Evolutionary conservation across 2,113 vertebrate genomes (phyloP).

Genomic region (Chionis minor): DNA sequence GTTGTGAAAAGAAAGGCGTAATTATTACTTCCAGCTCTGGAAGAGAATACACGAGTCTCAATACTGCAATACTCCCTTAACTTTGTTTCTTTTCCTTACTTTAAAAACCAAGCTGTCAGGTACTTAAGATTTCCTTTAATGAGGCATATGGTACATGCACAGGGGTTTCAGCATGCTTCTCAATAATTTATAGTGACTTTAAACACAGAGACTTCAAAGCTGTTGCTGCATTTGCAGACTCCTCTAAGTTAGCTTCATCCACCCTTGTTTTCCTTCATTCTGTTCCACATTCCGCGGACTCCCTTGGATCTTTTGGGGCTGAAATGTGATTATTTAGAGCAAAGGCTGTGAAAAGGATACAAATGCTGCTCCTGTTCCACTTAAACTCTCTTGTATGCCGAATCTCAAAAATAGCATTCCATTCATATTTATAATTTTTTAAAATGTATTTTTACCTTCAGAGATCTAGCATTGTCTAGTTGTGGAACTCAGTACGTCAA

Average conservation of each 20-base stretch:
- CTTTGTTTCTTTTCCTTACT: not conserved
- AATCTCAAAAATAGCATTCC: slow-evolving; percentile 7
- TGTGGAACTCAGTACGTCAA: not conserved
- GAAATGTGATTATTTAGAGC: slow-evolving; percentile 8
- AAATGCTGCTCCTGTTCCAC: not conserved
- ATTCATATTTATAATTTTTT: not conserved
- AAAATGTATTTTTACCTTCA: not conserved
- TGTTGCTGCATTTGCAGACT: not conserved
- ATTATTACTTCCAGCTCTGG: not conserved
- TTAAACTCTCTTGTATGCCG: not conserved
- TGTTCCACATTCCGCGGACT: not conserved
- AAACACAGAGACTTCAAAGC: slow-evolving; percentile 34
- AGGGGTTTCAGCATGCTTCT: not conserved
- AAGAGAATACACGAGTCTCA: not conserved
- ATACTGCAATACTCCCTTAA: not conserved
- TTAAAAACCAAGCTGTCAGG: not conserved
- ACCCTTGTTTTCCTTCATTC: not conserved
- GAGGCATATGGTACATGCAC: not conserved
- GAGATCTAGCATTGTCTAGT: not conserved
- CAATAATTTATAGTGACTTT: slow-evolving; percentile 38
- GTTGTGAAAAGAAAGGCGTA: not conserved
- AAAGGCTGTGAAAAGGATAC: not conserved
- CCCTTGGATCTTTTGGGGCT: not conserved
- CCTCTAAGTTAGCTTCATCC: not conserved
- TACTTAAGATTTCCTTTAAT: not conserved